Evolutionary conservation across 2,888 invertebrate genomes (phyloP).

Genomic region (Macrosiphum euphorbiae): DNA sequence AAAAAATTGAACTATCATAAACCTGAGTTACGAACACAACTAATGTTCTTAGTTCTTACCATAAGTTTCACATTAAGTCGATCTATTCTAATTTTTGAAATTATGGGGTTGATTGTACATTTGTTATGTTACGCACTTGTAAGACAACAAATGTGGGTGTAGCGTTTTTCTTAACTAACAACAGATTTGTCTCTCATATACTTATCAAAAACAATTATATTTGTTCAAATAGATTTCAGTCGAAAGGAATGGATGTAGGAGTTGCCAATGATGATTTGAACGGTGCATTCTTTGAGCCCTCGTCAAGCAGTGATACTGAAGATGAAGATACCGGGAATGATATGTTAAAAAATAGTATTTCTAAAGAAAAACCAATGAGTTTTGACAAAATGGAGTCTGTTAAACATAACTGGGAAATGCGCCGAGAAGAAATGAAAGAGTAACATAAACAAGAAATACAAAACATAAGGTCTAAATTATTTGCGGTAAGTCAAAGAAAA

Average conservation of each 20-base stretch:
- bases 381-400: slow-evolving; percentile 88
- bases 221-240: slow-evolving; percentile 77
- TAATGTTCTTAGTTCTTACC: too few relatives aligned
- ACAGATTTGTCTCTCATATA: neutral
- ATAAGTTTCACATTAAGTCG: too few relatives aligned
- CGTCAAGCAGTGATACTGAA: slow-evolving; percentile 79
- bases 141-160: too few relatives aligned
- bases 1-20: too few relatives aligned
- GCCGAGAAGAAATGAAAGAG: slow-evolving; percentile 77
- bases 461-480: slow-evolving; percentile 85
- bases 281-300: slow-evolving; percentile 80
- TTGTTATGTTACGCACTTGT: too few relatives aligned
- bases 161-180: slow-evolving; percentile 23
- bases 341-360: slow-evolving; percentile 62
- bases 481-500: slow-evolving; percentile 75
- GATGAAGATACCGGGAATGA: slow-evolving; percentile 72
- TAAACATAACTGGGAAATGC: slow-evolving; percentile 81
- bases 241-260: slow-evolving; percentile 86
- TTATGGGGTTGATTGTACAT: too few relatives aligned
- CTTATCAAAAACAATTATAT: neutral
- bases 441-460: slow-evolving; percentile 91
- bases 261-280: slow-evolving; percentile 83
- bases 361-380: slow-evolving; percentile 80
- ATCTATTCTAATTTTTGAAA: too few relatives aligned
- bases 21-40: too few relatives aligned